Base-by-base conservation (phyloP, 2,888 invertebrate species). In the Caenorhabditis sp. region DNA sequence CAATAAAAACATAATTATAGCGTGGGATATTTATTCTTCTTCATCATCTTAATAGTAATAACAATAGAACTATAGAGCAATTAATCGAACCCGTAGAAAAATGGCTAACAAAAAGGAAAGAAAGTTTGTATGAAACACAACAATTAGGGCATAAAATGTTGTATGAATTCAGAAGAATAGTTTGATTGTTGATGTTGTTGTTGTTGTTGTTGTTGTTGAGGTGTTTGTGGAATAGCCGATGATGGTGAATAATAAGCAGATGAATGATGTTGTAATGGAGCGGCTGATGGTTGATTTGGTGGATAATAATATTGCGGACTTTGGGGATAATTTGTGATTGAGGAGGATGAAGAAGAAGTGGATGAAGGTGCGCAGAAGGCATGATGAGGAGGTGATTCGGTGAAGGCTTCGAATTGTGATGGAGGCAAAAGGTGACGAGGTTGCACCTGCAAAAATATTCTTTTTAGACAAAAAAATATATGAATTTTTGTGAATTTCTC, bases 381-480 rank as follows among this genome's bases (percentile, higher is more conserved):
- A 23, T 68, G 68, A 37, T 43, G 68, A 50, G 67, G 31, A 10
- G 4, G 31, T 4, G 31, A 31, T 6, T 31, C 31, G 31, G 31
- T 31, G 31, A 31, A 31, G 57, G 64, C 23, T 58, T 72, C 72
- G 67, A 72, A 72, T 50, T 72, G 72, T 1, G 67, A 64, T 49
- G 67, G 71, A 27, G 68, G 71, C 14, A 69, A 67, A 10, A 67
- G 72, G 50, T 71, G 75, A 4, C 79, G 71, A 6, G 79, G 79
- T 63, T 79, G 79, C n/a, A 79, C 79, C 77, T 77, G 69, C 24
- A 76, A 69, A 37, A 61, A 17, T 4, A 3, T 53, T 21, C 5
- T 50, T 50, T 50, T 50, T 50, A 5, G n/a, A n/a, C n/a, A n/a
- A n/a, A n/a, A 50, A 4, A n/a, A 19, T n/a, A 4, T 50, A 4